Conservation (phyloP, 1,140 invertebrate species). For the Bilobella aurantiaca region DNA sequence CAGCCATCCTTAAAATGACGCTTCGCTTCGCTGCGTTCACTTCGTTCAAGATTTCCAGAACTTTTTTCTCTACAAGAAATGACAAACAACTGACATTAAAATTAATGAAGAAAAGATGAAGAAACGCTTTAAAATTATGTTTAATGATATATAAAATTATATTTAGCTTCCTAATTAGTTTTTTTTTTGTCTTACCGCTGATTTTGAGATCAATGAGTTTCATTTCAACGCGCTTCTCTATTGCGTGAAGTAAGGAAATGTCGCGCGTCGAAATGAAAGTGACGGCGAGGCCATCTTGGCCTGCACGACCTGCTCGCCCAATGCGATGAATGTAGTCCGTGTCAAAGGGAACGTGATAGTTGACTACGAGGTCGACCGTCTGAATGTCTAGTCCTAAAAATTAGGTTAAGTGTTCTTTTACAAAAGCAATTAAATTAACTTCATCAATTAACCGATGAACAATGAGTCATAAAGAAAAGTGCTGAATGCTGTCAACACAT, state of each 20-base stretch:
- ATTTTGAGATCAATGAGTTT: conserved; percentile 77
- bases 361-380: conserved; percentile 82
- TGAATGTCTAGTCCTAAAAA: conserved; percentile 61
- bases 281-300: conserved; percentile 70
- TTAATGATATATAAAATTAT: no score
- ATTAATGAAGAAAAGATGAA: neutral
- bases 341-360: conserved; percentile 81
- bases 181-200: conserved; percentile 53
- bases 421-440: no score
- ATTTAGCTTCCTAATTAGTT: no score
- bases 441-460: no score
- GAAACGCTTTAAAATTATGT: no score
- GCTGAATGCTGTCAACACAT: no score
- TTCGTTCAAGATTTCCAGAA: conserved; percentile 28
- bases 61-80: conserved; percentile 24
- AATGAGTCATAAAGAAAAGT: no score
- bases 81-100: neutral
- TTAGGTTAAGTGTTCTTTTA: no score
- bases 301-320: conserved; percentile 88
- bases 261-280: conserved; percentile 82
- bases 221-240: conserved; percentile 72
- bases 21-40: conserved; percentile 16
- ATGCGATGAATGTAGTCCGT: conserved; percentile 96
- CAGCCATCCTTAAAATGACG: conserved; percentile 12
- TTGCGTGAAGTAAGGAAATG: conserved; percentile 69